phyloP scores from a whole-genome alignment of 2,113 vertebrate species.

The Ploceus nigricollis region DNA sequence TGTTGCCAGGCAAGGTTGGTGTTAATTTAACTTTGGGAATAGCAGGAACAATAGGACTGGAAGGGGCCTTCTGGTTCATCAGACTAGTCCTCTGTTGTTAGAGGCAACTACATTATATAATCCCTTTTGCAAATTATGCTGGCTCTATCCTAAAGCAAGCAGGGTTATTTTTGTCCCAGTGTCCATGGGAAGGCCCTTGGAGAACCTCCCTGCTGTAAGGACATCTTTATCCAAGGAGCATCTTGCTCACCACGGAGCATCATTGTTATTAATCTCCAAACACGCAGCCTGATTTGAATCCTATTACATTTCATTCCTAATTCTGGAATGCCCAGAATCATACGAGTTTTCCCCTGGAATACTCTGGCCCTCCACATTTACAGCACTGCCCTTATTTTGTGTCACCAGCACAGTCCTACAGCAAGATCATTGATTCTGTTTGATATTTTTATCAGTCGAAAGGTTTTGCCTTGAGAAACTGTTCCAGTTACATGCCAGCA shows the following conservation, averaged over 20 bases:
- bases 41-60: slow-evolving; percentile 28
- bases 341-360: not conserved
- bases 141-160: not conserved
- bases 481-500: not conserved
- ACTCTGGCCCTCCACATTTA: not conserved
- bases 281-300: not conserved
- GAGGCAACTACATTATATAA: slow-evolving; percentile 23
- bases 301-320: not conserved
- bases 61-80: slow-evolving; percentile 62
- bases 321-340: not conserved
- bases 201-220: not conserved
- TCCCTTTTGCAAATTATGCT: not conserved
- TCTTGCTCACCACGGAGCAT: not conserved
- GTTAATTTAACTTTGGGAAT: slow-evolving; percentile 54
- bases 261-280: not conserved
- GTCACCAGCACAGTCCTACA: not conserved
- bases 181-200: not conserved
- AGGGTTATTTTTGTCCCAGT: slow-evolving; percentile 35
- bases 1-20: slow-evolving; percentile 47
- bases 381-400: not conserved
- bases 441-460: not conserved
- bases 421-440: not conserved
- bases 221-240: not conserved
- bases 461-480: not conserved
- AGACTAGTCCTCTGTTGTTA: slow-evolving; percentile 43